Conservation (phyloP, 2,797 vertebrate genomes). For the Hyperoplus immaculatus region DNA sequence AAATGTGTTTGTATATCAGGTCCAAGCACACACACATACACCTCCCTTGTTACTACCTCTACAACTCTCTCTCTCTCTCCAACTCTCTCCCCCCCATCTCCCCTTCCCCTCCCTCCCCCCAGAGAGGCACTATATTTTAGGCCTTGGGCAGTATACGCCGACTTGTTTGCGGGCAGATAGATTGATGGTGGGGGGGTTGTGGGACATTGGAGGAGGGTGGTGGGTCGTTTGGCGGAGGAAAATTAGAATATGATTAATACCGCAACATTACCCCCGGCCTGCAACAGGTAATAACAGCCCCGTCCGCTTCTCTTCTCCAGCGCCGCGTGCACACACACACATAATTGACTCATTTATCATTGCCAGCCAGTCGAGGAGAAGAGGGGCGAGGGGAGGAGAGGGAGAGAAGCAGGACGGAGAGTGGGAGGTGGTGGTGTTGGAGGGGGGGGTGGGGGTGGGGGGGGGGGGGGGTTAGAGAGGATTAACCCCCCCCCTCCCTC, state of each 20-base stretch:
- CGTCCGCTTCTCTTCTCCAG: slow-evolving; percentile 78
- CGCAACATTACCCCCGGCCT: slow-evolving; percentile 82
- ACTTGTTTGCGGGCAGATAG: slow-evolving; percentile 82
- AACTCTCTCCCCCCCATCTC: slow-evolving; percentile 11
- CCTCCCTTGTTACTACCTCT: slow-evolving; percentile 40
- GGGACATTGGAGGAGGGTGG: slow-evolving; percentile 41
- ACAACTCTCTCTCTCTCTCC: slow-evolving; percentile 1
- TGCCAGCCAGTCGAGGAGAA: slow-evolving; percentile 71
- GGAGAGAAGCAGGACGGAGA: slow-evolving; percentile 43
- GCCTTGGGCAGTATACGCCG: slow-evolving; percentile 60
- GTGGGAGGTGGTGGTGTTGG: slow-evolving; percentile 46
- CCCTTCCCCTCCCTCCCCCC: slow-evolving; percentile 11
- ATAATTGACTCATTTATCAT: slow-evolving; percentile 91
- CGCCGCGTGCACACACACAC: slow-evolving; percentile 66
- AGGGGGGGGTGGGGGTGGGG: slow-evolving; percentile 36
- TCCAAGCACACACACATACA: slow-evolving; percentile 42
- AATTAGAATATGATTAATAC: slow-evolving; percentile 91
- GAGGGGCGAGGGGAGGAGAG: slow-evolving; percentile 44
- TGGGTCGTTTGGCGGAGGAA: slow-evolving; percentile 71
- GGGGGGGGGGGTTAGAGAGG: slow-evolving; percentile 49
- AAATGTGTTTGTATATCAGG: slow-evolving; percentile 21
- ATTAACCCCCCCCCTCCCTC: slow-evolving; percentile 75
- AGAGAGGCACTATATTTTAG: slow-evolving; percentile 70
- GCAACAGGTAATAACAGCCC: slow-evolving; percentile 89
- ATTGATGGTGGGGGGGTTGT: slow-evolving; percentile 69